A percentile compares a stretch with the other conserved stretches of the same genome.
phyloP scores from a whole-genome alignment of 2,797 vertebrate genomes.

The Cuniculus paca region DNA sequence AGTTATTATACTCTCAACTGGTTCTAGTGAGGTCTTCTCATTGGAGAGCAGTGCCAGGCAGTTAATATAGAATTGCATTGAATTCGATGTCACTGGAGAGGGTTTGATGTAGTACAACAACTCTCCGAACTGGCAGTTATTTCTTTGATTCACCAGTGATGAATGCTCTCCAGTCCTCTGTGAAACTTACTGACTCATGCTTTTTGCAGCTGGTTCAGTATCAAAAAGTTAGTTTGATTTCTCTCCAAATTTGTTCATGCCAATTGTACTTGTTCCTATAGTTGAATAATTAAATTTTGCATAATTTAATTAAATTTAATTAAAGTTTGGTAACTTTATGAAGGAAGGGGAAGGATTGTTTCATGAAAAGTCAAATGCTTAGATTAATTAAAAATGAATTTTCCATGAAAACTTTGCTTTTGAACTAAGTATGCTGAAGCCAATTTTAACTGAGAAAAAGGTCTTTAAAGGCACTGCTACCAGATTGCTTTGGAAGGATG shows the following conservation, averaged over 20 bases:
- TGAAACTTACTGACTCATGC: neutral
- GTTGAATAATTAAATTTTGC: no score
- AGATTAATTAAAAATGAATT: neutral
- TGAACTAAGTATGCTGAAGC: neutral
- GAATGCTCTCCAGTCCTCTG: neutral
- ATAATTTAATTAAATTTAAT: no score
- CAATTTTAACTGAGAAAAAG: neutral
- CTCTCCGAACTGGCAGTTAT: neutral
- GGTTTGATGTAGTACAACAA: neutral
- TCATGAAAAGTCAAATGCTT: conserved; percentile 27
- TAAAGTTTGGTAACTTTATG: conserved; percentile 24
- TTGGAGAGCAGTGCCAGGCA: conserved; percentile 1
- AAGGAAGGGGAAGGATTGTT: neutral
- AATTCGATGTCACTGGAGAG: neutral
- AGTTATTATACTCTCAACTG: neutral
- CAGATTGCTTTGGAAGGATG: conserved; percentile 23
- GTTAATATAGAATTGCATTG: neutral
- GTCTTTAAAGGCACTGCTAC: neutral
- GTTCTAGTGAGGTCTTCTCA: neutral
- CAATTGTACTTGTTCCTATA: neutral
- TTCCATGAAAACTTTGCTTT: conserved; percentile 2
- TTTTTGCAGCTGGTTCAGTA: neutral
- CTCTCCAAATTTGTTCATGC: neutral
- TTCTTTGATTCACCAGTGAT: neutral
- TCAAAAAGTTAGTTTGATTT: neutral